These are phyloP conservation scores for Epirrita christyi DNA, from an alignment of 2,888 invertebrate species.

Conservation along the genomic window DNA sequence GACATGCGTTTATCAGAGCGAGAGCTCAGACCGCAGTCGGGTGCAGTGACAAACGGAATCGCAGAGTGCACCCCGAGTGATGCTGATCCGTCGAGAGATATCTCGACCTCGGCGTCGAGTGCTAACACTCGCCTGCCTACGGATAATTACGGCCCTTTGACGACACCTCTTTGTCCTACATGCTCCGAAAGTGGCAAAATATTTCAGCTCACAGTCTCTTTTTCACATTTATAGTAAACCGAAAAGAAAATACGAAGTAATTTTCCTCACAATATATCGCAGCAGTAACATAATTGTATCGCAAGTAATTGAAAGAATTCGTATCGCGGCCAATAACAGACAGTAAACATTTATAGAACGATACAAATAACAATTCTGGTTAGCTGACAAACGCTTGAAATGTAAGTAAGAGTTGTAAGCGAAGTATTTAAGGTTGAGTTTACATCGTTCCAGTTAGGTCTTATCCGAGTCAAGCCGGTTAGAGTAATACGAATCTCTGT, in stretches of 20 bases:
- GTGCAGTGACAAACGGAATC: conserved; percentile 82
- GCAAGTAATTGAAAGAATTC: conserved; percentile 37
- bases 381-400: conserved; percentile 51
- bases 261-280: conserved; percentile 20
- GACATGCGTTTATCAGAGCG: conserved; percentile 81
- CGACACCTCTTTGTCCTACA: conserved; percentile 65
- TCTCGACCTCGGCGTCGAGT: conserved; percentile 78
- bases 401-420: conserved; percentile 52
- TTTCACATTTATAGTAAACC: conserved; percentile 33
- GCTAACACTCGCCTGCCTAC: conserved; percentile 76
- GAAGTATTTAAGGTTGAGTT: conserved; percentile 62
- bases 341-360: conserved; percentile 47
- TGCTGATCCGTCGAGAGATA: conserved; percentile 82
- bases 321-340: conserved; percentile 36
- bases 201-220: conserved; percentile 48
- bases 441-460: conserved; percentile 64
- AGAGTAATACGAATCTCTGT: conserved; percentile 76
- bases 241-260: conserved; percentile 24
- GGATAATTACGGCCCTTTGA: conserved; percentile 81
- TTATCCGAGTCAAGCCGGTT: conserved; percentile 73
- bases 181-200: conserved; percentile 62
- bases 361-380: conserved; percentile 49
- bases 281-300: conserved; percentile 20
- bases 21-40: conserved; percentile 73
- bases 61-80: conserved; percentile 81